phyloP scores from a whole-genome alignment of 1,140 invertebrate species.

The Procambarus virginalis region DNA sequence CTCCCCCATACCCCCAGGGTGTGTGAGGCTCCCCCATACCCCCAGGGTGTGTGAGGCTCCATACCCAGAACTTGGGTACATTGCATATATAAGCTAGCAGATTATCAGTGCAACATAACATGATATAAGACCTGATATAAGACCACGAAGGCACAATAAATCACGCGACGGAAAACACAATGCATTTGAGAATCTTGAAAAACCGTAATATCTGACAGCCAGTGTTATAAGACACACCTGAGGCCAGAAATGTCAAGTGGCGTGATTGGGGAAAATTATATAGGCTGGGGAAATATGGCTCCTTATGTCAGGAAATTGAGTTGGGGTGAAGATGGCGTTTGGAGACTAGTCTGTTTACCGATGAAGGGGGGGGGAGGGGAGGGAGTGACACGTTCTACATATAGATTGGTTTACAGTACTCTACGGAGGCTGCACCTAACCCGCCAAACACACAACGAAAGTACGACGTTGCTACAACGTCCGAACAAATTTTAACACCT shows the following conservation, averaged over 20 bases:
- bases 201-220: neutral
- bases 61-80: neutral
- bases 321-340: neutral
- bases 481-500: no score
- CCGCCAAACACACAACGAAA: no score
- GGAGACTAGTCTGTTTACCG: neutral
- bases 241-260: constrained; percentile 6
- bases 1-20: no score
- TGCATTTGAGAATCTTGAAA: neutral
- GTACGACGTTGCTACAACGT: no score
- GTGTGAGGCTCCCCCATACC: no score
- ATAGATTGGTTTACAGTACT: neutral
- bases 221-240: neutral
- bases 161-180: neutral
- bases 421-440: no score
- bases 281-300: neutral
- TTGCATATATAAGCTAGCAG: neutral
- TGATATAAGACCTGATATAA: neutral
- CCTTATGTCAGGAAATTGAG: neutral
- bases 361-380: neutral
- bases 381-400: neutral
- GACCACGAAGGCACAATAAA: neutral
- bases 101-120: neutral
- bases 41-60: no score
- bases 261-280: neutral